Evolutionary conservation across 2,113 vertebrate genomes (phyloP), one percentile per base, ranked within the genome.

Genomic region (Zootoca vivipara): DNA sequence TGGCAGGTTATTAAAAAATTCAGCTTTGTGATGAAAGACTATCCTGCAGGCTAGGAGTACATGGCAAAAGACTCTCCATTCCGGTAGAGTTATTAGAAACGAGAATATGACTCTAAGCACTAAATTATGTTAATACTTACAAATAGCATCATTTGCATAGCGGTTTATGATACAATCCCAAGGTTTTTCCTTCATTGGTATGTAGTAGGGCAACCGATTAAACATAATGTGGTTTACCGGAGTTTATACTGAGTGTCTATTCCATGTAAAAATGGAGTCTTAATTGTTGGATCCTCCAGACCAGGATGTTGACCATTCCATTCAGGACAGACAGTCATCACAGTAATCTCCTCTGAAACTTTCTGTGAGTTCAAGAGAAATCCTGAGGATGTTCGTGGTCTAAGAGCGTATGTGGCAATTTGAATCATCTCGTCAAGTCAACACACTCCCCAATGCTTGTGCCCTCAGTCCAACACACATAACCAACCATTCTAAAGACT

Each of bases 101-200:
- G 96, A 97, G 95, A 96, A 95, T 93, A 97, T 97, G 97, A 97
- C 97, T 97, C 95, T 97, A 96, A 97, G 97, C 96, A 96, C 95
- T 97, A 96, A 97, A 97, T 97, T 97, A 97, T 97, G 97, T 96
- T 97, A 97, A 97, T 97, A 96, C 96, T 97, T 96, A 97, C 96
- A 97, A 97, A 97, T 97, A 90, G 96, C 95, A 92, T 97, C 95
- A 97, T 97, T 97, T 97, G 97, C 97, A 97, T 97, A 96, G 96
- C 96, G 93, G 94, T 97, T 97, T 96, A 94, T 95, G 95, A 96
- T 94, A 90, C 0, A 65, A 93, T 89, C 90, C 91, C 93, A 92
- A 93, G 96, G 93, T 95, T 96, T 95, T 93, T 93, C 95, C 62
- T 78, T 96, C 93, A 46, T 95, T 95, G 95, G 92, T 85, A 81